Evolutionary conservation across 2,888 invertebrate species (phyloP).

Genomic region (Mesorhabditis belari): DNA sequence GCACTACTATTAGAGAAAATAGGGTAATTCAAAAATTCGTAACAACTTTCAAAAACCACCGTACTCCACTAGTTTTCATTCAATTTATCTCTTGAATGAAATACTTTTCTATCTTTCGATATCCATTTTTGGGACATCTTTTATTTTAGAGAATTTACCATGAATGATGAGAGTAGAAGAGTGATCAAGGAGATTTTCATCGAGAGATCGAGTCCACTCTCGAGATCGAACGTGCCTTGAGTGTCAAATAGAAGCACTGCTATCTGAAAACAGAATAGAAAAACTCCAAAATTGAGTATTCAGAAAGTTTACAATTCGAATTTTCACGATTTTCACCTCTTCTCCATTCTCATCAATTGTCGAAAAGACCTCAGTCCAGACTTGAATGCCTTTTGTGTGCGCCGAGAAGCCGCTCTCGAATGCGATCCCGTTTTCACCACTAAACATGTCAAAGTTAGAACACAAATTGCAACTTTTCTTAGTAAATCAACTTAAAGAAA

Average conservation of each 20-base stretch:
- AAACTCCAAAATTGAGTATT: no score
- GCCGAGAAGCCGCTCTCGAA: neutral
- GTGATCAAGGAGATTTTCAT: neutral
- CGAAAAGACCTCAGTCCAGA: neutral
- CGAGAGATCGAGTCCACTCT: neutral
- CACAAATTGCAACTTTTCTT: no score
- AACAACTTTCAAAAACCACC: no score
- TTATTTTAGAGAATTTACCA: no score
- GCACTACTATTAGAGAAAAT: no score
- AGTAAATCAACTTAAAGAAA: no score
- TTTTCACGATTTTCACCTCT: no score
- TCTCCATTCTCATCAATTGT: neutral
- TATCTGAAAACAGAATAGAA: no score
- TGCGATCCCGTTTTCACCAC: neutral
- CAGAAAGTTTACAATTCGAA: no score
- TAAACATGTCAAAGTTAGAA: neutral
- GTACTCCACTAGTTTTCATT: neutral
- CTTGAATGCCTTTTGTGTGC: neutral
- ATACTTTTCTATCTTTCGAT: neutral
- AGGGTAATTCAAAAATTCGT: no score
- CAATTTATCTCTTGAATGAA: neutral
- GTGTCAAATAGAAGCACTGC: neutral
- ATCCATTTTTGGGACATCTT: neutral
- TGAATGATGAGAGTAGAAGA: neutral
- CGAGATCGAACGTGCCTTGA: neutral